These are phyloP conservation scores for Colostygia pectinataria DNA, from an alignment of 2,888 invertebrate species.

Conservation along the genomic window DNA sequence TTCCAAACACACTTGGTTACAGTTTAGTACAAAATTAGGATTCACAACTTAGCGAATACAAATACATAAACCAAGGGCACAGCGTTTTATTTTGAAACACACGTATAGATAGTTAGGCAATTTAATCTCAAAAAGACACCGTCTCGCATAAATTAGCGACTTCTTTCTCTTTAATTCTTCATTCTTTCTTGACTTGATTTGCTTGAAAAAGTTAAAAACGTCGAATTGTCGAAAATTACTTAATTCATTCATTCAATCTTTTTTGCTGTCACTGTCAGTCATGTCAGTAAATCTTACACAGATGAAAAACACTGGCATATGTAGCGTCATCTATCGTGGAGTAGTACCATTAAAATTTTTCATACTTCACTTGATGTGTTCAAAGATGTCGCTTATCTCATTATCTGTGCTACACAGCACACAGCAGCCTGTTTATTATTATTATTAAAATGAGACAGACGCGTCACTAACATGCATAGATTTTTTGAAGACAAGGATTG, in stretches of 20 bases:
- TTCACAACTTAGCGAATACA: conserved; percentile 44
- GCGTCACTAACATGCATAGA: no score
- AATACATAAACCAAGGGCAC: conserved; percentile 57
- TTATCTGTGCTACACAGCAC: no score
- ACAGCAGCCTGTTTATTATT: no score
- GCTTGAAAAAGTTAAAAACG: no score
- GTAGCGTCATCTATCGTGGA: conserved; percentile 4
- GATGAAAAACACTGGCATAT: background rate
- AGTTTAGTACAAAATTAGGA: conserved; percentile 38
- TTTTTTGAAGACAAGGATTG: no score
- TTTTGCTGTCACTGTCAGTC: no score
- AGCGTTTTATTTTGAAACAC: conserved; percentile 63
- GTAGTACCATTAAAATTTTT: no score
- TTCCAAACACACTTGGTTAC: conserved; percentile 52
- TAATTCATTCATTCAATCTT: conserved; percentile 52
- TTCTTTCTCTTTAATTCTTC: conserved; percentile 67
- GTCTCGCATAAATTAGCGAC: conserved; percentile 75
- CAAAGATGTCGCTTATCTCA: no score
- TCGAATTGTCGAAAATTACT: no score
- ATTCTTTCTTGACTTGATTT: background rate
- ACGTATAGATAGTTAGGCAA: conserved; percentile 64
- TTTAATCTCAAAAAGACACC: conserved; percentile 77
- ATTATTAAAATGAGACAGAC: no score
- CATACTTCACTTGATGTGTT: no score
- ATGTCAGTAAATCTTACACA: no score